Percentiles rank a stretch among this genome's conserved stretches.
Conservation (phyloP, 2,797 vertebrate genomes). For the Eulemur coronatus region DNA sequence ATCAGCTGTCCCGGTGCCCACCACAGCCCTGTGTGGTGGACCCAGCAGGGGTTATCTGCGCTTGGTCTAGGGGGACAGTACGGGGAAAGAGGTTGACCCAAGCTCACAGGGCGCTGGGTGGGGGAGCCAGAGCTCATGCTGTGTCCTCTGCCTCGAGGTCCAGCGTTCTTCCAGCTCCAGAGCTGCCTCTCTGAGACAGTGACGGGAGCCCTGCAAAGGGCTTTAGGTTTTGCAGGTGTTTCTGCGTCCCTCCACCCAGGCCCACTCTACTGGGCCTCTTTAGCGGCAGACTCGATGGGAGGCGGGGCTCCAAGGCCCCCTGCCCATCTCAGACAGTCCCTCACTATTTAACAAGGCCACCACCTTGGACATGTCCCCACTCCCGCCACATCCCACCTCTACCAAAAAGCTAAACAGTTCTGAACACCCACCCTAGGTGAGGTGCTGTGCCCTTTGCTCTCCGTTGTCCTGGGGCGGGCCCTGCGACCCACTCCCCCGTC, state of each 20-base stretch:
- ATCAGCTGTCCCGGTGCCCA: accelerated
- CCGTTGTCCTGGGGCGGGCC: neutral
- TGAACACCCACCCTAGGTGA: neutral
- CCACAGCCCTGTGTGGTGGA: neutral
- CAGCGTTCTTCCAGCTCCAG: neutral
- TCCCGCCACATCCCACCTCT: neutral
- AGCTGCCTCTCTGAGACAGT: neutral
- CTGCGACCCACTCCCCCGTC: accelerated
- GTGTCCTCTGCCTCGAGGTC: neutral
- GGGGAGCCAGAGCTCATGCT: neutral
- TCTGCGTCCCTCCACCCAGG: neutral
- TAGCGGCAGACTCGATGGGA: neutral
- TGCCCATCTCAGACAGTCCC: neutral
- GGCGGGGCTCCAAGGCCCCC: neutral
- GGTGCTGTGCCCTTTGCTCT: neutral
- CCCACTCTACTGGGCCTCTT: neutral
- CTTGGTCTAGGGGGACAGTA: neutral
- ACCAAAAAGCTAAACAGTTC: neutral
- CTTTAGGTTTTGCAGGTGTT: accelerated
- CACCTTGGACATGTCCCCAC: neutral
- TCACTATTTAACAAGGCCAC: neutral
- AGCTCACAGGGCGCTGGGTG: neutral
- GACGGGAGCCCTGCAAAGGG: neutral
- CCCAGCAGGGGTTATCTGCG: neutral
- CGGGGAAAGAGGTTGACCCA: neutral